A percentile compares a stretch with the other conserved stretches of the same genome.
These are phyloP conservation scores for Watsonalla binaria DNA, from an alignment of 2,888 invertebrate genomes.

Conservation along the genomic window DNA sequence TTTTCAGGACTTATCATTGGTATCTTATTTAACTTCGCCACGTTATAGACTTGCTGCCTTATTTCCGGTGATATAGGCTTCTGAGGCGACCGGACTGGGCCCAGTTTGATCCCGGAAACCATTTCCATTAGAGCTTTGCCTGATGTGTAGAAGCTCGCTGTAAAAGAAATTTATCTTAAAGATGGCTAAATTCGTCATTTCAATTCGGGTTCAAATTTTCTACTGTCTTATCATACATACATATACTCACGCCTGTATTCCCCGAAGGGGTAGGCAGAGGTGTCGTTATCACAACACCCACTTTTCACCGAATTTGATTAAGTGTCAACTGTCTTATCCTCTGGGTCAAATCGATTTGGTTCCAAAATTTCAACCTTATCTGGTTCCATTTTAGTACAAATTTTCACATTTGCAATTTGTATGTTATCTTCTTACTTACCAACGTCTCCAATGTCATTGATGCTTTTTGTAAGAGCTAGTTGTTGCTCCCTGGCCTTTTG, in stretches of 20 bases:
- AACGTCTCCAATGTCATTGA: not conserved
- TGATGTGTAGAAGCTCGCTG: not conserved
- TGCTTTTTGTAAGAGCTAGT: not conserved
- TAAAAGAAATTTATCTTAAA: not conserved
- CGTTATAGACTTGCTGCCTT: not conserved
- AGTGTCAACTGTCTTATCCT: too few relatives aligned
- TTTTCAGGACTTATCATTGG: conserved; percentile 5
- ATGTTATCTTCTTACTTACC: not conserved
- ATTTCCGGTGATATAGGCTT: not conserved
- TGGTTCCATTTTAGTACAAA: too few relatives aligned
- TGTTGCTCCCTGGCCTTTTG: not conserved
- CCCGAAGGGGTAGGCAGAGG: too few relatives aligned
- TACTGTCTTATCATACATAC: too few relatives aligned
- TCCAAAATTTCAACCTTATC: too few relatives aligned
- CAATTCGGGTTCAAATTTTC: too few relatives aligned
- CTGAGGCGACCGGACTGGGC: conserved; percentile 1
- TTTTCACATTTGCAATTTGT: too few relatives aligned
- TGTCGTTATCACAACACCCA: too few relatives aligned
- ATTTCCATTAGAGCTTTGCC: conserved; percentile 3
- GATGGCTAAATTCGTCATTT: too few relatives aligned
- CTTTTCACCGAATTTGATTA: too few relatives aligned
- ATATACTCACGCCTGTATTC: too few relatives aligned
- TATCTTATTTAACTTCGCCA: not conserved
- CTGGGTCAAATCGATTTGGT: too few relatives aligned
- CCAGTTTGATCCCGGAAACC: conserved; percentile 3